Percentiles rank a stretch among this genome's conserved stretches.
Evolutionary conservation across 2,113 vertebrate species (phyloP).

Genomic region (Hemiscyllium ocellatum): DNA sequence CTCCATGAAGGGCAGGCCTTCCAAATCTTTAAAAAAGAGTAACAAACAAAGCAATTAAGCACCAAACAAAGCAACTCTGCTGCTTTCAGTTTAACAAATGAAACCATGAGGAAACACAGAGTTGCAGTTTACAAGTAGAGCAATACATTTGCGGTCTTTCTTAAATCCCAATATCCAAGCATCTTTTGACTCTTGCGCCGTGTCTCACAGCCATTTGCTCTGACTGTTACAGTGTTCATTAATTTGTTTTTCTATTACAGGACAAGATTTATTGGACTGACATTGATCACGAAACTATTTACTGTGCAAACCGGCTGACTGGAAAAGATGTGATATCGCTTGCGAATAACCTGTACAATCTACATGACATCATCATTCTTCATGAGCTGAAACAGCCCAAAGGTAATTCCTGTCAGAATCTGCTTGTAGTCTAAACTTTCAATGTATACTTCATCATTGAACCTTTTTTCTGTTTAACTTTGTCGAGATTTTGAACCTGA

Average conservation of each 20-base stretch:
- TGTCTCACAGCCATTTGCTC: neutral
- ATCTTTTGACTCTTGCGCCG: neutral
- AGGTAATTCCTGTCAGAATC: conserved; percentile 57
- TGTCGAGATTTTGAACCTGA: conserved; percentile 17
- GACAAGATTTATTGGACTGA: conserved; percentile 95
- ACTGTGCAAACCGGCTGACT: conserved; percentile 83
- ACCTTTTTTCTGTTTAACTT: conserved; percentile 19
- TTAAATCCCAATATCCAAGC: neutral
- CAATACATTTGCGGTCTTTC: neutral
- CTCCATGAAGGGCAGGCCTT: neutral
- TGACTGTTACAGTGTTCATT: neutral
- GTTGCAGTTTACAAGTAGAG: neutral
- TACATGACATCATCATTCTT: conserved; percentile 88
- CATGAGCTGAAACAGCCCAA: conserved; percentile 88
- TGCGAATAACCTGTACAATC: conserved; percentile 89
- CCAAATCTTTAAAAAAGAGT: neutral
- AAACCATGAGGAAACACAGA: neutral
- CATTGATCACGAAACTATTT: conserved; percentile 87
- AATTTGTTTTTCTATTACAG: conserved; percentile 53
- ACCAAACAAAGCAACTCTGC: neutral
- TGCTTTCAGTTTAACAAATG: neutral
- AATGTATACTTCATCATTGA: conserved; percentile 24
- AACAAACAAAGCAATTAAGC: neutral
- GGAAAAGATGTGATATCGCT: conserved; percentile 73
- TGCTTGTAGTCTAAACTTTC: neutral